Evolutionary conservation across 2,888 invertebrate genomes (phyloP), one percentile per base, ranked within the genome.

Genomic region (Laothoe populi): DNA sequence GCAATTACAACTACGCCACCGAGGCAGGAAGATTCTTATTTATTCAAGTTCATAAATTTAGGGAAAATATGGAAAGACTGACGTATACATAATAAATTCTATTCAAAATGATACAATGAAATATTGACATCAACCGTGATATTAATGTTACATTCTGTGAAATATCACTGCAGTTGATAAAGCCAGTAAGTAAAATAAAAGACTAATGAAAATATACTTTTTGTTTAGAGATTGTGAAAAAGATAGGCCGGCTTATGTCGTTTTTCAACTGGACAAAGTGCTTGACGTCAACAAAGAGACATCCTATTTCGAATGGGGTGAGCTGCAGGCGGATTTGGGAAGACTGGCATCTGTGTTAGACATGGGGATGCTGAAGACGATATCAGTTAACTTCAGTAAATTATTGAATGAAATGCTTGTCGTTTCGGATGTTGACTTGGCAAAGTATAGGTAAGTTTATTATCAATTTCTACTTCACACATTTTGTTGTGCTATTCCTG

Each of bases 191-290:
- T 53, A 57, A 45, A 24, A 45, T 44, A 24, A 46, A 8, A 49
- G 8, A 11, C 42, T 26, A 16, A 40, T 10, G 23, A 61, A 11
- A 21, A 40, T 13, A 10, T 19, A 31, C 7, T 40, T 44, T 58
- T 57, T 59, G 10, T 45, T 83, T 83, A 96, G 96, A 69, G 95
- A 95, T 74, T 97, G 96, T 80, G 94, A 95, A 81, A 92, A 94
- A 75, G 95, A 96, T 79, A 94, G 94, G 70, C 94, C 96, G 66
- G 95, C 95, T n/a, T 97, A 96, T 88, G 91, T 93, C 48, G 95
- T 96, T 26, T 96, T 96, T 78, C 95, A 95, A 82, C 86, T 97
- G 70, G 94, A 95, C 71, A 95, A 94, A 77, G 93, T 95, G 67
- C 90, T 96, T 66, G 95, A 96, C 79, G 92, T 96, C 57, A 95